Base-by-base conservation (phyloP, 2,113 vertebrate genomes). In the Poecile atricapillus region DNA sequence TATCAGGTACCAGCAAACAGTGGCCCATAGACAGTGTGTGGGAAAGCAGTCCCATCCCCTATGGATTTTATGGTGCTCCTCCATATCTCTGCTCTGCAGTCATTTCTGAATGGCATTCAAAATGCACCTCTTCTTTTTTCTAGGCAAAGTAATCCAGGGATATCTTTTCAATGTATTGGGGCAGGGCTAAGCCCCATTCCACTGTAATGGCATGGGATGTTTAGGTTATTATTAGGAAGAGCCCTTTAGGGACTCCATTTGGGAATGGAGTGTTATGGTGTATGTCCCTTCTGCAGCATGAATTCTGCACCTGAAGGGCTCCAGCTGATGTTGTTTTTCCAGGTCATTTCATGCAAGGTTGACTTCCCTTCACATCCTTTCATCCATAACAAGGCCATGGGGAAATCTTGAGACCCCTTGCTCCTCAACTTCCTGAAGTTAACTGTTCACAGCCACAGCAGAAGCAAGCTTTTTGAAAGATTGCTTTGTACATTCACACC, bases 91-190 rank as follows among this genome's bases (percentile, higher is more conserved):
- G 8, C 59, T 77, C 39, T 78, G 23, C 55, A 43, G 41, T 37
- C 33, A 78, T 64, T 65, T 64, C 22, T 85, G 44, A 52, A 74
- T 15, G 44, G 41, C 11, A 13, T 9, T 10, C 11, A 70, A 10
- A 43, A 52, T 25, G 31, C 4, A 47, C 9, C 25, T 64, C 28
- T 68, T 39, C 41, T 49, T 10, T 78, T 55, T 52, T 64, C 30
- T 52, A 46, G 10, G 5, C 41, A 60, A 73, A 78, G 74, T 17
- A 74, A 46, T 74, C 6, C 31, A n/a, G 46, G 9, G 7, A 25
- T 16, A 7, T 43, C 5, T 89, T 88, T 56, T 33, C 46, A 44
- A 13, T 0, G 1, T 33, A 13, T 0, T 2, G 3, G 10, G 23
- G n/a, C 23, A 43, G 62, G 41, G 10, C 33, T 44, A 55, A 62